phyloP scores from a whole-genome alignment of 2,797 vertebrate species.

The Pristis pectinata region DNA sequence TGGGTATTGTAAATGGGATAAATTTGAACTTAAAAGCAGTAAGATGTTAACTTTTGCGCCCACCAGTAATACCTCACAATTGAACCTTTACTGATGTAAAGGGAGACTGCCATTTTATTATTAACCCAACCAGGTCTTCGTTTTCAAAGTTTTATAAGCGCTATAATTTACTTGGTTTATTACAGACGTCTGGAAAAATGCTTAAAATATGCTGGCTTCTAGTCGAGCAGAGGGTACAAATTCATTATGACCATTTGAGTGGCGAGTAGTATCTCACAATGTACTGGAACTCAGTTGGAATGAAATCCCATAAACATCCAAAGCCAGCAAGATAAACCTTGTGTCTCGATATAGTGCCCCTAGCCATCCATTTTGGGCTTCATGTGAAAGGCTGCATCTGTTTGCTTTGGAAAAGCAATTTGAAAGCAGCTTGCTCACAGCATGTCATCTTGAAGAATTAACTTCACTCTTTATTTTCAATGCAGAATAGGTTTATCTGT shows the following conservation, averaged over 20 bases:
- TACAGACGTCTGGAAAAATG: background rate
- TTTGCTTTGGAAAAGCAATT: conserved; percentile 12
- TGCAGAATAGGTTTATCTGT: background rate
- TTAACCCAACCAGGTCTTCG: background rate
- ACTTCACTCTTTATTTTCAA: background rate
- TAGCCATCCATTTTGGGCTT: background rate
- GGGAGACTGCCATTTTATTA: background rate
- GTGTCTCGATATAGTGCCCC: background rate
- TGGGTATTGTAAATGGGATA: conserved; percentile 4
- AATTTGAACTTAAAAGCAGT: background rate
- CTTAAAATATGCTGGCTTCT: background rate
- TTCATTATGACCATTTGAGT: background rate
- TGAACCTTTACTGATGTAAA: background rate
- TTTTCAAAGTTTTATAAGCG: background rate
- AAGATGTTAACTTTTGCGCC: background rate
- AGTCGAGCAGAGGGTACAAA: background rate
- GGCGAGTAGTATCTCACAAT: background rate
- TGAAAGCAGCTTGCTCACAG: conserved; percentile 20
- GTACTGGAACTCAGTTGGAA: background rate
- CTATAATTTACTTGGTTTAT: background rate
- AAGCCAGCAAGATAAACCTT: background rate
- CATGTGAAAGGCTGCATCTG: conserved; percentile 15
- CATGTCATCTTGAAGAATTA: background rate
- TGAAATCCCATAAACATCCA: background rate
- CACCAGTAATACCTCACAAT: background rate